These are phyloP conservation scores for Platerodrilus igneus DNA, from an alignment of 2,888 invertebrate genomes.

Conservation along the genomic window DNA sequence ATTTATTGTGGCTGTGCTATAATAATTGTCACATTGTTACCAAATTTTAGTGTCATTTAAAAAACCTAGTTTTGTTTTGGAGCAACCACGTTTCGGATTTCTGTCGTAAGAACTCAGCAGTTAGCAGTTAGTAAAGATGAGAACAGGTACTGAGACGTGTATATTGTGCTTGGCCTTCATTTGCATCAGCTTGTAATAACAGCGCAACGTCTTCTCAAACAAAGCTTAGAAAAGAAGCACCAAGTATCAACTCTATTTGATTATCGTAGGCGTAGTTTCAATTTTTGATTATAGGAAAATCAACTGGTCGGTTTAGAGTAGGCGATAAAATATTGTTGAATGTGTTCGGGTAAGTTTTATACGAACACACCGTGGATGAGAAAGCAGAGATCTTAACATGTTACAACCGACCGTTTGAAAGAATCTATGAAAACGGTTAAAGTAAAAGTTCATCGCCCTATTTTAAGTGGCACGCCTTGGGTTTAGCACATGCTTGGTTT, in stretches of 20 bases:
- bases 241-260: neutral
- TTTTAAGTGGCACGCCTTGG: neutral
- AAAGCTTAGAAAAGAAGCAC: no score
- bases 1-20: no score
- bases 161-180: neutral
- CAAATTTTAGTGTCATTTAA: no score
- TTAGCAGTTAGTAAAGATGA: no score
- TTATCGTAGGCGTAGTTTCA: neutral
- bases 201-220: no score
- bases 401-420: neutral
- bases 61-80: no score
- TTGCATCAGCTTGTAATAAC: constrained; percentile 2
- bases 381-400: neutral
- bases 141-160: no score
- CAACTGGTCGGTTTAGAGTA: constrained; percentile 1
- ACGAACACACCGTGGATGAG: constrained; percentile 1
- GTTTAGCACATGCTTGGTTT: neutral
- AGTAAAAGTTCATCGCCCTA: no score
- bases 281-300: neutral
- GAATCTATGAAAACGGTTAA: no score
- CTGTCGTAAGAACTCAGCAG: no score
- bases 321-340: constrained; percentile 1
- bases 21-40: no score
- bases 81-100: no score
- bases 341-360: neutral